Evolutionary conservation across 2,113 vertebrate genomes (phyloP), one percentile per base, ranked within the genome.

Genomic region (Bostrychus sinensis): DNA sequence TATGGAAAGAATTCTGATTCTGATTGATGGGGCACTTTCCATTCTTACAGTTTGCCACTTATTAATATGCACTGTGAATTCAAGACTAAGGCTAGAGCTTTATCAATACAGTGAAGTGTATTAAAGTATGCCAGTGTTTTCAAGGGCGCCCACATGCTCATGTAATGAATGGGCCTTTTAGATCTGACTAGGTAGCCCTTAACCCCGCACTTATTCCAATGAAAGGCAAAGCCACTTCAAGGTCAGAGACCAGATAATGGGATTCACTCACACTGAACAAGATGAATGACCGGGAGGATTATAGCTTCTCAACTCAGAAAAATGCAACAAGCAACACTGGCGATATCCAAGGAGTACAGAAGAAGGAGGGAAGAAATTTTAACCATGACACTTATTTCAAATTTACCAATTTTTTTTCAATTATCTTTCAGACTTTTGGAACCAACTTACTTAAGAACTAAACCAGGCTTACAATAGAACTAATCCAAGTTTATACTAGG

Each of bases 211-310:
- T 64, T 78, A 61, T 56, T 60, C 60, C 37, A 16, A 62, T 64
- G 65, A 75, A 28, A 77, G 64, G 61, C 57, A 7, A 7, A 75
- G 66, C 41, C 57, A 75, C 59, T 72, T 57, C 72, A 84, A 88
- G 78, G 72, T 88, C 83, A 68, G 54, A 65, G 46, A 46, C 30
- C n/a, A 48, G 45, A 56, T 74, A 83, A 85, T 61, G 45, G 58
- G 54, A 86, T 90, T 84, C 77, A 70, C 55, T 54, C 41, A 57
- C 59, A 38, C 32, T 65, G 55, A 62, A 73, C 43, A 68, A 71
- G 61, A 83, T 65, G 62, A 78, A 76, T 68, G 67, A 69, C 39
- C 20, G 58, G 19, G 14, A 17, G 25, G 58, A 55, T 58, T 17
- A 77, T 57, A 61, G 56, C 34, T 41, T 73, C 64, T 61, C 32